A percentile compares a stretch with the other conserved stretches of the same genome.
These are phyloP conservation scores for Chaetodon trifasciatus DNA, from an alignment of 2,797 vertebrate species.

Conservation along the genomic window DNA sequence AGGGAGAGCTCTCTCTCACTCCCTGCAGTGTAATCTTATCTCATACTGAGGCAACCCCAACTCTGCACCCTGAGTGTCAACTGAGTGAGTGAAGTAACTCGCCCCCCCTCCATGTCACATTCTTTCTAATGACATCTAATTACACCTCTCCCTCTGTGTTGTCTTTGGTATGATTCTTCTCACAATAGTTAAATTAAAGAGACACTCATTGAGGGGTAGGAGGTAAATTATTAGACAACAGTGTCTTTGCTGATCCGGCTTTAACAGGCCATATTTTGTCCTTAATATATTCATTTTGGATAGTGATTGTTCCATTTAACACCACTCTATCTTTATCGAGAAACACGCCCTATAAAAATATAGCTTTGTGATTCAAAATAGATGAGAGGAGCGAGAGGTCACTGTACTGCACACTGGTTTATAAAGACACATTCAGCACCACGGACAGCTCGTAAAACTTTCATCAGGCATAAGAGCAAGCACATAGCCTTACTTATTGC, in stretches of 20 bases:
- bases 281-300: not conserved
- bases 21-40: constrained; percentile 67
- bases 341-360: constrained; percentile 16
- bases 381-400: constrained; percentile 7
- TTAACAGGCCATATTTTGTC: not conserved
- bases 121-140: not conserved
- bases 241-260: not conserved
- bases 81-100: not conserved
- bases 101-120: not conserved
- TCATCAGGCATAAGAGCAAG: not conserved
- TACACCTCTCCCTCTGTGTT: not conserved
- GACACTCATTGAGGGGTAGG: not conserved
- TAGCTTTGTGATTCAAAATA: constrained; percentile 31
- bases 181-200: not conserved
- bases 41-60: constrained; percentile 28
- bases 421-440: constrained; percentile 54
- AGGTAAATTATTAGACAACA: not conserved
- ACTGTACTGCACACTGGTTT: not conserved
- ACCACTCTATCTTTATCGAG: not conserved
- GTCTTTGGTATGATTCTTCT: not conserved
- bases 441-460: constrained; percentile 52
- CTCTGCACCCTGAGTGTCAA: constrained; percentile 26
- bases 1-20: constrained; percentile 12
- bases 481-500: no score
- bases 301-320: constrained; percentile 4